phyloP scores from a whole-genome alignment of 1,140 invertebrate genomes.

The Leptinotarsa texana region DNA sequence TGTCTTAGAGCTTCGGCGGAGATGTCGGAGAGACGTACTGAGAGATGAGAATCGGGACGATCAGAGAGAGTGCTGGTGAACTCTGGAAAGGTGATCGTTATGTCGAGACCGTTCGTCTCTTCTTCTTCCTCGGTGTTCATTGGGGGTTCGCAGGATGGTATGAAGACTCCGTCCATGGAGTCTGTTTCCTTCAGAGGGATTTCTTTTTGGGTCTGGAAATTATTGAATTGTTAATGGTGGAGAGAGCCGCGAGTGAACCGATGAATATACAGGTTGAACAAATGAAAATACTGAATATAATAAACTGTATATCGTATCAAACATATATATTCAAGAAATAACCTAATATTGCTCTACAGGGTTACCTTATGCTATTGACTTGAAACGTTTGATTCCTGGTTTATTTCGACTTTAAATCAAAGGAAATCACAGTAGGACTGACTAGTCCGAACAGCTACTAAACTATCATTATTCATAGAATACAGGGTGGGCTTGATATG shows the following conservation, averaged over 20 bases:
- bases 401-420: too few species aligned
- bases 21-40: conserved; percentile 30
- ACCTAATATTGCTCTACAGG: too few species aligned
- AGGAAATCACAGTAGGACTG: too few species aligned
- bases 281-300: too few species aligned
- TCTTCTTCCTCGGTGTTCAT: conserved; percentile 33
- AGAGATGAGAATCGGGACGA: conserved; percentile 28
- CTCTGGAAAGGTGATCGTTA: conserved; percentile 36
- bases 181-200: conserved; percentile 22
- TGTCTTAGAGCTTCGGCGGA: conserved; percentile 32
- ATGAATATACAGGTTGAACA: not conserved
- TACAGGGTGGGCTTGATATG: too few species aligned
- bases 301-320: too few species aligned
- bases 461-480: too few species aligned
- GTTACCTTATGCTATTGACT: too few species aligned
- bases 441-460: too few species aligned
- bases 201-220: conserved; percentile 13
- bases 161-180: conserved; percentile 35
- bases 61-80: conserved; percentile 19
- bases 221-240: not conserved
- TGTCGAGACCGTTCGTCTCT: conserved; percentile 31
- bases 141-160: conserved; percentile 31
- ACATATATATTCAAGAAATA: too few species aligned
- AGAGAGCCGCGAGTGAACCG: not conserved
- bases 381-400: too few species aligned